Conservation (phyloP, 2,797 vertebrate genomes). For the Denticeps clupeoides region DNA sequence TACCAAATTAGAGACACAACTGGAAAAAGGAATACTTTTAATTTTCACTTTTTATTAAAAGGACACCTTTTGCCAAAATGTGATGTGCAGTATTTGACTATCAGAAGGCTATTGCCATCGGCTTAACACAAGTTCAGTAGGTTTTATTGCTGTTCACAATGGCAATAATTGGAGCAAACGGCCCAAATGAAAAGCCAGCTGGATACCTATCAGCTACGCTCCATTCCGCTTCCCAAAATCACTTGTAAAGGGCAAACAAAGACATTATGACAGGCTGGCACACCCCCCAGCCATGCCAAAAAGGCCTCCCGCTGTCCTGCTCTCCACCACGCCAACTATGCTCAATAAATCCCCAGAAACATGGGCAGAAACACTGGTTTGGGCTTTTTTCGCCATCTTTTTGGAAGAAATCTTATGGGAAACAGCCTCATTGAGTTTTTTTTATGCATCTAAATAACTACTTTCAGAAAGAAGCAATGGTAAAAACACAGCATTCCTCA, state of each 20-base stretch:
- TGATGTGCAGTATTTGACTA: not conserved
- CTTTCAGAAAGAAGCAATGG: not conserved
- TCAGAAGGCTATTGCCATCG: not conserved
- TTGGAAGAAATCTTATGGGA: no score
- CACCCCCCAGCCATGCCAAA: conserved; percentile 19
- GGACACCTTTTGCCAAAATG: not conserved
- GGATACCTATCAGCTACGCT: not conserved
- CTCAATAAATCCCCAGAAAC: not conserved
- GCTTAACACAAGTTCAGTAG: not conserved
- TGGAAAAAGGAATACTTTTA: no score
- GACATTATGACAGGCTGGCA: conserved; percentile 26
- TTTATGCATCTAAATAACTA: not conserved
- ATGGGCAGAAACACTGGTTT: not conserved
- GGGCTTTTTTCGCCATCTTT: not conserved
- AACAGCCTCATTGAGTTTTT: no score
- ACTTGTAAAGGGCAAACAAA: conserved; percentile 28
- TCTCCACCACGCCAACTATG: not conserved
- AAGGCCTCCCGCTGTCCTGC: conserved; percentile 37
- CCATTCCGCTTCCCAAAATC: conserved; percentile 4
- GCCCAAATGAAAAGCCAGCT: not conserved
- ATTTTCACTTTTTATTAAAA: no score
- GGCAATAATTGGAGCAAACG: not conserved
- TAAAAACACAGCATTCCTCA: no score
- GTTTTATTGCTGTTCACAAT: not conserved
- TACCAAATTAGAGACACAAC: no score